These are phyloP conservation scores for Mantis religiosa DNA, from an alignment of 2,888 invertebrate species.

Conservation along the genomic window DNA sequence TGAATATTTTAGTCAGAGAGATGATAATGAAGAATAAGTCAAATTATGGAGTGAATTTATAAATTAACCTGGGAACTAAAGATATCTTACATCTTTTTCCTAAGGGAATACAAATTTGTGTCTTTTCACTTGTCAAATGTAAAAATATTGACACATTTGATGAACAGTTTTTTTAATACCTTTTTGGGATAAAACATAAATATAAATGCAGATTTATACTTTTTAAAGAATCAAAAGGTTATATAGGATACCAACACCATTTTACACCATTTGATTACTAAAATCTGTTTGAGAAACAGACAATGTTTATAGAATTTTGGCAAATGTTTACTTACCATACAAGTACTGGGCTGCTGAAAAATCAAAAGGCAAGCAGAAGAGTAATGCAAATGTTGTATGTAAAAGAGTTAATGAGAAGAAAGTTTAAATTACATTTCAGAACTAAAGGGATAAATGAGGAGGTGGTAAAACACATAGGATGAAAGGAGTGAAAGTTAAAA, in stretches of 20 bases:
- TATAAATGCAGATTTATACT: not conserved
- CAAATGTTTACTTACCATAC: not conserved
- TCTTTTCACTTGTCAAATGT: not conserved
- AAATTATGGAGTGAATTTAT: no score
- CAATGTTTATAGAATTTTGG: not conserved
- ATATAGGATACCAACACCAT: not conserved
- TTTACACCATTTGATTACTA: not conserved
- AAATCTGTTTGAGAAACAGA: not conserved
- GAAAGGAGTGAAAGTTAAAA: not conserved
- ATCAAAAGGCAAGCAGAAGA: not conserved
- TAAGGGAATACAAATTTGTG: not conserved
- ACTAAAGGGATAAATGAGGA: not conserved
- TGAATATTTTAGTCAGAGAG: no score
- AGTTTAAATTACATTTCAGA: not conserved
- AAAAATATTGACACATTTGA: no score
- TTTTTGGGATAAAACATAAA: not conserved
- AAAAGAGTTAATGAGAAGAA: not conserved
- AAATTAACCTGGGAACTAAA: no score
- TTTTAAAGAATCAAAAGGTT: not conserved
- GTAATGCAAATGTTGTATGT: not conserved
- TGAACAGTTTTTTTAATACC: not conserved
- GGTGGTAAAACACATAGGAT: not conserved
- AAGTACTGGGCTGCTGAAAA: not conserved
- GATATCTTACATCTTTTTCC: no score
- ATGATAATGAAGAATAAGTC: no score